Conservation (phyloP, 2,888 invertebrate species). For the Pterostichus niger region DNA sequence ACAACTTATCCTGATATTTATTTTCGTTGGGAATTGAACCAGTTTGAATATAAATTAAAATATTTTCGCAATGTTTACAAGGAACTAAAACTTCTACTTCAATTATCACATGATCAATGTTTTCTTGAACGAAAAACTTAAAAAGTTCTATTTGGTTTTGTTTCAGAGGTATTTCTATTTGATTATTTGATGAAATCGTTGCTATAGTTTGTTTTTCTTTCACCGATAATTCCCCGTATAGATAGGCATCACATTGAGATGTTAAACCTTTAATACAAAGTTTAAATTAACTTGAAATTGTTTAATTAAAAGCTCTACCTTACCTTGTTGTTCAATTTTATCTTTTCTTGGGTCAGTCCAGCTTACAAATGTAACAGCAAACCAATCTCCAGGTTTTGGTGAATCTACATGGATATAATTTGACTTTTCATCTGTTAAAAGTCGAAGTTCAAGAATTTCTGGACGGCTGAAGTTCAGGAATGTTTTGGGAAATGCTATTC, state of each 20-base stretch:
- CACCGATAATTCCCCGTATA: slow-evolving; percentile 74
- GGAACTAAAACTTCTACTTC: slow-evolving; percentile 71
- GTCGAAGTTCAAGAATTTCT: slow-evolving; percentile 80
- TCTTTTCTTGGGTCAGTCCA: slow-evolving; percentile 87
- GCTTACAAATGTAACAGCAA: slow-evolving; percentile 87
- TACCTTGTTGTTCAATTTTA: slow-evolving; percentile 88
- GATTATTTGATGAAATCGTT: slow-evolving; percentile 70
- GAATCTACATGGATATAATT: slow-evolving; percentile 81
- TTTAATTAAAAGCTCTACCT: slow-evolving; percentile 55
- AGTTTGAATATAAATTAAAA: slow-evolving; percentile 78
- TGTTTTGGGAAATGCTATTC: slow-evolving; percentile 83
- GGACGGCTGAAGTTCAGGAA: slow-evolving; percentile 74
- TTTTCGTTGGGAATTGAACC: slow-evolving; percentile 79
- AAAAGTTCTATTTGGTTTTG: slow-evolving; percentile 71
- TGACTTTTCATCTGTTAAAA: slow-evolving; percentile 82
- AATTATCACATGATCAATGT: slow-evolving; percentile 71
- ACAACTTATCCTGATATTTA: slow-evolving; percentile 76
- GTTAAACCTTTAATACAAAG: slow-evolving; percentile 80
- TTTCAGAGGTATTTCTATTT: slow-evolving; percentile 67
- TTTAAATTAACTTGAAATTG: slow-evolving; percentile 22
- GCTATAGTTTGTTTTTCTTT: slow-evolving; percentile 69
- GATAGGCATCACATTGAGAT: slow-evolving; percentile 76
- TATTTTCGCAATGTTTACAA: slow-evolving; percentile 69
- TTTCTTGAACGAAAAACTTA: slow-evolving; percentile 73
- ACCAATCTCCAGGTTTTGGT: slow-evolving; percentile 89